phyloP scores from a whole-genome alignment of 2,888 invertebrate genomes.

The Pristionchus entomophagus region DNA sequence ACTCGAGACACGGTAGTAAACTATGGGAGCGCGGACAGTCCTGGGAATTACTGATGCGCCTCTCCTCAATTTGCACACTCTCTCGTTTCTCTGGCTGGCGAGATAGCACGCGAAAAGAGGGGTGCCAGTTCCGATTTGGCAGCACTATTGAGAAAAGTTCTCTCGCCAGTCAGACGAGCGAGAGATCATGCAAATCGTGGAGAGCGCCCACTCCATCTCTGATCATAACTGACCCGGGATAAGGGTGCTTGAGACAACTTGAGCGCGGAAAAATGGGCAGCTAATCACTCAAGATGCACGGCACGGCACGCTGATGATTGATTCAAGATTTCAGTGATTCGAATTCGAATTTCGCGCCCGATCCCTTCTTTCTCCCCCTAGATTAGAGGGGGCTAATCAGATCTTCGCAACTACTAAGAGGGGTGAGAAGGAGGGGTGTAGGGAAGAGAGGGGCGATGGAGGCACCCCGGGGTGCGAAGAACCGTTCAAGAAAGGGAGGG shows the following conservation, averaged over 20 bases:
- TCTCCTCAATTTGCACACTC: no score
- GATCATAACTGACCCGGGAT: neutral
- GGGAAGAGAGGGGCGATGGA: no score
- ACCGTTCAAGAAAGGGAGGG: neutral
- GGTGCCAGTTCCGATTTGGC: no score
- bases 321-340: neutral
- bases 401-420: conserved; percentile 19
- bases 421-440: neutral
- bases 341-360: conserved; percentile 5
- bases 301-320: neutral
- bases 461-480: conserved; percentile 3
- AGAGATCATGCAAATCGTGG: no score
- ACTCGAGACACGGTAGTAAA: neutral
- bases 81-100: no score
- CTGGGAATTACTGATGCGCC: no score
- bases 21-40: neutral
- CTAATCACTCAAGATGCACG: neutral
- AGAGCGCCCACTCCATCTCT: no score
- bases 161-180: no score
- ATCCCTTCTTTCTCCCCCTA: neutral
- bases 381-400: conserved; percentile 31
- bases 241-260: neutral
- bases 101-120: no score
- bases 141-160: no score
- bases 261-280: neutral